Percentiles rank a stretch among this genome's conserved stretches.
Evolutionary conservation across 2,797 vertebrate species (phyloP).

Genomic region (Lycodopsis pacificus): DNA sequence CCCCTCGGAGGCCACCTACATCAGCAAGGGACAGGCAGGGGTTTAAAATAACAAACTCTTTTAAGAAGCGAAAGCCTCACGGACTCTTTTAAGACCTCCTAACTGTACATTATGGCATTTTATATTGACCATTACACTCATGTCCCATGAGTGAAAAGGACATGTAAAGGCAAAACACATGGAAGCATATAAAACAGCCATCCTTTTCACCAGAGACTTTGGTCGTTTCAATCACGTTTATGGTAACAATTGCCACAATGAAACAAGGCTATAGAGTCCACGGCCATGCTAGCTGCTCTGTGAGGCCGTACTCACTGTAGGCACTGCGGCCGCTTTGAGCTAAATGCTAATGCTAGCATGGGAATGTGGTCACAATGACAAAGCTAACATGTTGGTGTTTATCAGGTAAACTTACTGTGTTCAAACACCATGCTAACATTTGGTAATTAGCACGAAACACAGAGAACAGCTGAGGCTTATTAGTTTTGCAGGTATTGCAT

Average conservation of each 20-base stretch:
- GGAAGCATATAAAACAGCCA: background rate
- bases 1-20: slow-evolving; percentile 7
- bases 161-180: background rate
- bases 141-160: background rate
- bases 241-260: background rate
- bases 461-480: background rate
- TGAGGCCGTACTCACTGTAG: too few relatives aligned
- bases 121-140: background rate
- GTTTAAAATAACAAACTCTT: slow-evolving; percentile 34
- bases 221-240: background rate
- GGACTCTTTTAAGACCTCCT: slow-evolving; percentile 17
- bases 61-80: slow-evolving; percentile 3
- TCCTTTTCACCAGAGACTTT: slow-evolving; percentile 2
- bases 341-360: background rate
- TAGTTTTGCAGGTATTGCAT: background rate
- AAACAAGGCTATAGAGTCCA: background rate
- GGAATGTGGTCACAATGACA: background rate
- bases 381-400: background rate
- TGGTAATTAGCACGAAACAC: background rate
- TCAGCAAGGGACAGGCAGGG: slow-evolving; percentile 31
- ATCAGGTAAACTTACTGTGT: background rate
- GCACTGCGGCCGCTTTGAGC: background rate
- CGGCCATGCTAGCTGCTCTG: background rate
- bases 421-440: background rate
- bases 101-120: background rate